phyloP scores from a whole-genome alignment of 2,113 vertebrate genomes.

The Numida meleagris region DNA sequence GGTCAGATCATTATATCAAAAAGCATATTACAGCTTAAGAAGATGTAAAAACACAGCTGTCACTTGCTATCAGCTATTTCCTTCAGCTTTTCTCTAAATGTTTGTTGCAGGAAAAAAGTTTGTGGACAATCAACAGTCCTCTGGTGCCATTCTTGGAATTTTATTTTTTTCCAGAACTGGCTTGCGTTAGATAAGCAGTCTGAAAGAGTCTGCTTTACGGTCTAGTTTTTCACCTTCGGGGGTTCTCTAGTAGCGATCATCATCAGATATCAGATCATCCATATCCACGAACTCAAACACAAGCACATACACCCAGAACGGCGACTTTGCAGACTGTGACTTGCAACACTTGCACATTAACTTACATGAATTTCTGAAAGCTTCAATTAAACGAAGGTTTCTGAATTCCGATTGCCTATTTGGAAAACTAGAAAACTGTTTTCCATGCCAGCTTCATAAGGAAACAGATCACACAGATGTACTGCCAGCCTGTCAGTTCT shows the following conservation, averaged over 20 bases:
- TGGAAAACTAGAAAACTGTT: background rate
- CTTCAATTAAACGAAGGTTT: background rate
- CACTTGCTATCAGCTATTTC: background rate
- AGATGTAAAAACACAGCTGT: background rate
- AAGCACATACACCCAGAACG: background rate
- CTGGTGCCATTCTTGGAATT: background rate
- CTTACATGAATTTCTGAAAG: background rate
- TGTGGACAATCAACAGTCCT: background rate
- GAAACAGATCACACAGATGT: slow-evolving; percentile 4
- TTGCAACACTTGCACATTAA: background rate
- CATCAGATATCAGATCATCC: background rate
- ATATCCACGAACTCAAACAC: background rate
- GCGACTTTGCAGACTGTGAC: background rate
- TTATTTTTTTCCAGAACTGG: background rate
- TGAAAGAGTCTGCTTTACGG: background rate
- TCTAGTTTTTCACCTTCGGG: background rate
- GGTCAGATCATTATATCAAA: background rate
- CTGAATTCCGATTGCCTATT: background rate
- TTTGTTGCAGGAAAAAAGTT: background rate
- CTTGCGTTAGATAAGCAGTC: background rate
- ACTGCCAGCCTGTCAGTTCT: background rate
- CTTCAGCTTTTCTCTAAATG: background rate
- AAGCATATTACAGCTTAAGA: background rate
- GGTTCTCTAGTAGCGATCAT: background rate
- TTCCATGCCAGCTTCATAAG: background rate